Percentiles rank a stretch among this genome's conserved stretches.
These are phyloP conservation scores for Chaetops frenatus DNA, from an alignment of 2,113 vertebrate species.

Conservation along the genomic window DNA sequence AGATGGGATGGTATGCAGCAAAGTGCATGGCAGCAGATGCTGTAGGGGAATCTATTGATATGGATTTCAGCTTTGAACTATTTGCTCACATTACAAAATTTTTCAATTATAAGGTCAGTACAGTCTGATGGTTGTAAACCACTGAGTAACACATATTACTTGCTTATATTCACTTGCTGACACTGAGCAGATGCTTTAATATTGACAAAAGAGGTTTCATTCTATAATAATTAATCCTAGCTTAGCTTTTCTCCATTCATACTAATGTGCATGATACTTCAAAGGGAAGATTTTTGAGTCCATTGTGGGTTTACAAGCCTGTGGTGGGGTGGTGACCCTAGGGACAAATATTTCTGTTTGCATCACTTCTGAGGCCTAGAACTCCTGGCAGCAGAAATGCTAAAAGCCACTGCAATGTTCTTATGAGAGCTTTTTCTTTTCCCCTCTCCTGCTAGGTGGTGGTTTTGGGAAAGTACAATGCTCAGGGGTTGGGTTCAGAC, in stretches of 20 bases:
- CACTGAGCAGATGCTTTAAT: background rate
- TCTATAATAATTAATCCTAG: background rate
- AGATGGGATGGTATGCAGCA: conserved; percentile 94
- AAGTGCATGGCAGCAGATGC: conserved; percentile 84
- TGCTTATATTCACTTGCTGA: background rate
- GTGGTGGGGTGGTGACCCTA: background rate
- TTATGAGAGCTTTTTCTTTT: background rate
- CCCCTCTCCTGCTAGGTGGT: conserved; percentile 77
- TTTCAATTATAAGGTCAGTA: conserved; percentile 92
- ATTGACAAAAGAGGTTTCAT: background rate
- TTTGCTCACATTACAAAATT: conserved; percentile 96
- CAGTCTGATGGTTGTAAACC: background rate
- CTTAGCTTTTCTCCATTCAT: background rate
- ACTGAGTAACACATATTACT: background rate
- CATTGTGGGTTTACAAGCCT: background rate
- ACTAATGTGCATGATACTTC: background rate
- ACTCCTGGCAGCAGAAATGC: background rate
- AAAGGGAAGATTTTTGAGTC: background rate
- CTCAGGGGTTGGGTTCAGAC: conserved; percentile 84
- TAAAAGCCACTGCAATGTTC: background rate
- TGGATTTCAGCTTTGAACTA: conserved; percentile 97
- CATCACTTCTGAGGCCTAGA: background rate
- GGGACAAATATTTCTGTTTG: background rate
- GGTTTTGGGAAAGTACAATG: conserved; percentile 92
- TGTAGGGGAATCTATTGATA: conserved; percentile 73